Evolutionary conservation across 92 coral and sea anemone species (phyloP), one percentile per base, ranked within the genome.

Genomic region (Parazoanthus swiftii): DNA sequence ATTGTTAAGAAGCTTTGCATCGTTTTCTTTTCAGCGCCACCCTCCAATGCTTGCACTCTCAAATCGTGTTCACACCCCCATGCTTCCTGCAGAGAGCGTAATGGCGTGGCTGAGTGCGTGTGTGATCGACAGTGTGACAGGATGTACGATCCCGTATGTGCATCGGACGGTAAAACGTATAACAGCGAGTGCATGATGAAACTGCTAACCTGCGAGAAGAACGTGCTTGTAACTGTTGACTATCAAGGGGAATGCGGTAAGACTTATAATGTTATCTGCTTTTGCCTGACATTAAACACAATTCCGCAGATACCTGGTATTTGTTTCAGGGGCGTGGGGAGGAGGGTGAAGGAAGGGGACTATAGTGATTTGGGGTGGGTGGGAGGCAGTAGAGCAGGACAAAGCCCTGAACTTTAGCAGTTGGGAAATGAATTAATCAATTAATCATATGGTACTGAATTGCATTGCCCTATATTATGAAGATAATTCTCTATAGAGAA

Each of bases 131-230:
- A 21, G 54, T 81, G 85, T 21, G 29, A 81, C 85, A 38, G 85
- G n/a, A 81, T 81, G 85, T 81, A 81, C 70, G 85, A 7, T 18
- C 85, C 85, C 29, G 85, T 81, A 16, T 81, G 85, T 65, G 85
- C 75, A 8, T 59, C 85, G n/a, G 85, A 81, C 56, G 74, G 85
- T 1, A 23, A 58, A 66, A 81, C 85, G 5, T 81, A 81, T 16
- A 63, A 9, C 44, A 81, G 46, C 85, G 51, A 81, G 46, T 81
- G 85, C 56, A 81, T 81, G 85, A 81, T 81, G 85, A 81, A 65
- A 65, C 36, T 81, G 59, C 85, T 63, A 18, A 81, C 46, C 9
- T 81, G 85, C 16, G 85, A 65, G 37, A 63, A 65, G 43, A 81
- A 81, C 56, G 33, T 81, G 0, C 50, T 65, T 46, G 85, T 81